Percentiles rank a stretch among this genome's conserved stretches.
These are phyloP conservation scores for Eidolon dupreanum DNA, from an alignment of 2,797 vertebrate genomes.

Conservation along the genomic window DNA sequence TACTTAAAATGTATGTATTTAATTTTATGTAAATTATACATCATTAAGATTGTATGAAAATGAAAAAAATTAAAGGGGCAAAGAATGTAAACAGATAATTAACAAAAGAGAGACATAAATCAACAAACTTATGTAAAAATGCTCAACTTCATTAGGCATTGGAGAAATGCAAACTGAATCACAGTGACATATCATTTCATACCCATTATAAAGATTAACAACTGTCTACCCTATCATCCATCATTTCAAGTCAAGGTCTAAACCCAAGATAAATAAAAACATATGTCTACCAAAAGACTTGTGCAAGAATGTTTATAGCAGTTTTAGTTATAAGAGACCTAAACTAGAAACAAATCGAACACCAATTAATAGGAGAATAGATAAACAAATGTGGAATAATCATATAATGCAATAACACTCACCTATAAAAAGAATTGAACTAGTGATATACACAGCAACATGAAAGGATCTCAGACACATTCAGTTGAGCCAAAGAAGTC, in stretches of 20 bases:
- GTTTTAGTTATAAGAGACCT: background rate
- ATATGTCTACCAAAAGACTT: background rate
- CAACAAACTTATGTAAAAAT: background rate
- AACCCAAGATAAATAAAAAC: background rate
- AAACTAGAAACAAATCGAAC: slow-evolving; percentile 16
- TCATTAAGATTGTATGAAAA: background rate
- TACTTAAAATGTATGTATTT: background rate
- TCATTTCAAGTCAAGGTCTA: background rate
- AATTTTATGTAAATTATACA: background rate
- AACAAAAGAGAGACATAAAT: background rate
- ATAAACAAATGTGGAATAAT: slow-evolving; percentile 23
- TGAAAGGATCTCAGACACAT: background rate
- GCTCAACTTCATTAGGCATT: background rate
- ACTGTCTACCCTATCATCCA: background rate
- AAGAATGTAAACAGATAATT: background rate
- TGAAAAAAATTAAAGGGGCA: background rate
- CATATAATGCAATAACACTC: background rate
- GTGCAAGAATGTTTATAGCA: background rate
- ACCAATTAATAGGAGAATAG: background rate
- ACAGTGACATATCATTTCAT: background rate
- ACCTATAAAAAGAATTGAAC: background rate
- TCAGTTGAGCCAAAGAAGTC: background rate
- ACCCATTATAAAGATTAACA: background rate
- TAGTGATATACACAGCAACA: background rate
- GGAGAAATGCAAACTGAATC: background rate